phyloP scores from a whole-genome alignment of 2,113 vertebrate genomes.

The Oryzias javanicus region DNA sequence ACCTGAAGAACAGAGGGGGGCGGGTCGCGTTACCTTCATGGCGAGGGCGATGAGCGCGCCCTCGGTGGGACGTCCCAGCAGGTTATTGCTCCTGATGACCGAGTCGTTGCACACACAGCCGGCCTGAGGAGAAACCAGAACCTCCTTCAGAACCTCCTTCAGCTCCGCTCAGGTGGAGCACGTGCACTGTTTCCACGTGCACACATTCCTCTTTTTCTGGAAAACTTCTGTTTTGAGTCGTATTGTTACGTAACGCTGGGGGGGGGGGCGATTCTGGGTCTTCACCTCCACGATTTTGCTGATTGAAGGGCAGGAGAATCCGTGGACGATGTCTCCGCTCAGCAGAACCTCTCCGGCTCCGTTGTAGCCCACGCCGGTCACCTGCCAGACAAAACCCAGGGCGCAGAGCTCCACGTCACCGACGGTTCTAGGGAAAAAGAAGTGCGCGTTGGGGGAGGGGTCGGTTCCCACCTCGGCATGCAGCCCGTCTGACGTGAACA shows the following conservation, averaged over 20 bases:
- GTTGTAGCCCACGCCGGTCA: constrained; percentile 96
- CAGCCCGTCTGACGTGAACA: constrained; percentile 91
- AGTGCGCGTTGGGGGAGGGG: neutral
- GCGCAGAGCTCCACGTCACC: too few species aligned
- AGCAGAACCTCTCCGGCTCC: constrained; percentile 87
- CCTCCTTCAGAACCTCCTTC: neutral
- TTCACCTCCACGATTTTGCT: constrained; percentile 92
- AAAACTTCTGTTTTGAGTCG: too few species aligned
- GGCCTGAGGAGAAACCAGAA: constrained; percentile 72
- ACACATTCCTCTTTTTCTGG: too few species aligned
- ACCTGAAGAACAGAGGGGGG: neutral
- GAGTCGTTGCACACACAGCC: constrained; percentile 97
- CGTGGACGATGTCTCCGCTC: constrained; percentile 89
- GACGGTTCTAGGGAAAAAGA: too few species aligned
- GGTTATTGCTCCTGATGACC: constrained; percentile 85
- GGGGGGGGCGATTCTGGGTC: accelerated
- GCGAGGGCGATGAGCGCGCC: constrained; percentile 93
- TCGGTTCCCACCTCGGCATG: constrained; percentile 87
- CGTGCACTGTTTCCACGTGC: too few species aligned
- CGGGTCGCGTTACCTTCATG: constrained; percentile 85
- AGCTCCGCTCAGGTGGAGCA: neutral
- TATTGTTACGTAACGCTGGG: too few species aligned
- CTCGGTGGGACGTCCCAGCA: constrained; percentile 96
- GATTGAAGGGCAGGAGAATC: constrained; percentile 87
- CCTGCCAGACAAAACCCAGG: constrained; percentile 69